Evolutionary conservation across 2,888 invertebrate species (phyloP).

Genomic region (Pterostichus niger): DNA sequence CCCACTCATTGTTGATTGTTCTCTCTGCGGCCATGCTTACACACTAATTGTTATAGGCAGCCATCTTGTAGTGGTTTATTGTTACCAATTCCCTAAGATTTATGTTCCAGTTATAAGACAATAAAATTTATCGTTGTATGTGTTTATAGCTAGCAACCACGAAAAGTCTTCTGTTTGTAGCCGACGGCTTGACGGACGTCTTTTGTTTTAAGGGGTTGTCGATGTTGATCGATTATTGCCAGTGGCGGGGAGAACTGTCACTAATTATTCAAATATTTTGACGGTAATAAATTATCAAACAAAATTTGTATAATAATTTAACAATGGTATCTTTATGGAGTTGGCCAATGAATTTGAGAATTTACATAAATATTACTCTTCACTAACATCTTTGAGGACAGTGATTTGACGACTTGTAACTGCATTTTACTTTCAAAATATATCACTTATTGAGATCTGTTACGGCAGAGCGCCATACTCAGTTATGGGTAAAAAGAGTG

Average conservation of each 20-base stretch:
- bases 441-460: no score
- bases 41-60: constrained; percentile 64
- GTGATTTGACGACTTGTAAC: no score
- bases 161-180: constrained; percentile 24
- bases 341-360: no score
- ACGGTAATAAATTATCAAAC: not conserved
- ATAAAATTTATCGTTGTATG: constrained; percentile 59
- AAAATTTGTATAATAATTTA: not conserved
- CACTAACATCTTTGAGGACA: no score
- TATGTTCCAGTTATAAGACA: constrained; percentile 54
- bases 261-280: not conserved
- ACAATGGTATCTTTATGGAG: no score
- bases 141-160: constrained; percentile 58
- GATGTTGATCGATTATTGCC: constrained; percentile 37
- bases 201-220: constrained; percentile 39
- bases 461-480: no score
- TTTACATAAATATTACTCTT: no score
- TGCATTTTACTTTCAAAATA: no score
- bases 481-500: no score
- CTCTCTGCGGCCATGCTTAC: not conserved
- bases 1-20: constrained; percentile 44
- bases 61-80: constrained; percentile 48
- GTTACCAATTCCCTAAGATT: constrained; percentile 61
- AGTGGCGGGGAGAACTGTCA: constrained; percentile 6
- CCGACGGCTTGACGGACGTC: constrained; percentile 8